Evolutionary conservation across 2,113 vertebrate genomes (phyloP).

Genomic region (Xerus inauris): DNA sequence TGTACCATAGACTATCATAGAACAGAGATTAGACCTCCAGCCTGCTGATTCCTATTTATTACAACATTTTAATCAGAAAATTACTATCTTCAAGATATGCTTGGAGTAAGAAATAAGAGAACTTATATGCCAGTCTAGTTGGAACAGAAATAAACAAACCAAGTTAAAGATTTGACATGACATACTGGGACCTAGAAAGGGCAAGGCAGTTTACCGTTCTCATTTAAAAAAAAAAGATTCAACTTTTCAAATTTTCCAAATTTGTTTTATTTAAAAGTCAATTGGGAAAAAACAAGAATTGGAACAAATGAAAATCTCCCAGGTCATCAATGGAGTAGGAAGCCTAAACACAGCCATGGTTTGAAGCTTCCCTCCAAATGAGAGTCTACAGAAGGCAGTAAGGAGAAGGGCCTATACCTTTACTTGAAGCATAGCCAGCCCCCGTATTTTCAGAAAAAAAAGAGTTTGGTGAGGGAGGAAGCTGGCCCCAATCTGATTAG

Average conservation of each 20-base stretch:
- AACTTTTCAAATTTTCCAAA: constrained; percentile 2
- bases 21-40: neutral
- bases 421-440: neutral
- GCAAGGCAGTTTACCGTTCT: neutral
- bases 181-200: neutral
- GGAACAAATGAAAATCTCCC: neutral
- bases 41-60: neutral
- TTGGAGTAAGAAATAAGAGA: neutral
- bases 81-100: neutral
- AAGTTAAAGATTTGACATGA: neutral
- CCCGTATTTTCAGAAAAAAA: neutral
- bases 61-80: neutral
- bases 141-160: constrained; percentile 30
- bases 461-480: neutral
- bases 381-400: neutral
- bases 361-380: neutral
- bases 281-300: neutral
- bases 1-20: neutral
- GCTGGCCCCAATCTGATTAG: neutral
- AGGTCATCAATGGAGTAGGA: neutral
- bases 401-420: neutral
- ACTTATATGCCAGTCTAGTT: neutral
- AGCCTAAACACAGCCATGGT: neutral
- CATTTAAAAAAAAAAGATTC: neutral
- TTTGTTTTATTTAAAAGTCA: neutral